Conservation (phyloP, 1,140 invertebrate species). For the Penaeus chinensis region DNA sequence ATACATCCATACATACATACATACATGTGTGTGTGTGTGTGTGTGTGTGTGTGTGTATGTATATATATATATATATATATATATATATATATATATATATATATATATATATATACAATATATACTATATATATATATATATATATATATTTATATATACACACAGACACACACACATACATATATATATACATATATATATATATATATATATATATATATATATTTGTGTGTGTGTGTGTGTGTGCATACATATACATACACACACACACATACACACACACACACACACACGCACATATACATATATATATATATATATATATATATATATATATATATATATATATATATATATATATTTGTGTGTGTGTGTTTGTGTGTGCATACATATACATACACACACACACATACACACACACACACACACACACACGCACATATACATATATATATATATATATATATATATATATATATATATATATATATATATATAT, state of each 20-base stretch:
- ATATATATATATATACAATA: too few species aligned
- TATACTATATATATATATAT: too few species aligned
- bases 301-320: not conserved
- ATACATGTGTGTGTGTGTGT: too few species aligned
- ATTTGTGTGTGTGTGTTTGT: too few species aligned
- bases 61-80: slow-evolving; percentile 7
- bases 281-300: too few species aligned
- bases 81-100: not conserved
- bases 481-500: not conserved
- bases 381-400: too few species aligned
- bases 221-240: not conserved
- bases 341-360: too few species aligned
- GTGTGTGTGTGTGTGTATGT: not conserved
- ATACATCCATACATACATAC: not conserved
- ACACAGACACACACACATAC: not conserved
- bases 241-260: too few species aligned
- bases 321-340: slow-evolving; percentile 12
- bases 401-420: too few species aligned
- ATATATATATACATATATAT: not conserved
- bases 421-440: slow-evolving; percentile 8
- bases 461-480: too few species aligned
- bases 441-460: not conserved
- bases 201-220: not conserved
- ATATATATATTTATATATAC: too few species aligned
- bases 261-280: not conserved